Conservation (phyloP, 2,113 vertebrate species). For the Azemiops feae region DNA sequence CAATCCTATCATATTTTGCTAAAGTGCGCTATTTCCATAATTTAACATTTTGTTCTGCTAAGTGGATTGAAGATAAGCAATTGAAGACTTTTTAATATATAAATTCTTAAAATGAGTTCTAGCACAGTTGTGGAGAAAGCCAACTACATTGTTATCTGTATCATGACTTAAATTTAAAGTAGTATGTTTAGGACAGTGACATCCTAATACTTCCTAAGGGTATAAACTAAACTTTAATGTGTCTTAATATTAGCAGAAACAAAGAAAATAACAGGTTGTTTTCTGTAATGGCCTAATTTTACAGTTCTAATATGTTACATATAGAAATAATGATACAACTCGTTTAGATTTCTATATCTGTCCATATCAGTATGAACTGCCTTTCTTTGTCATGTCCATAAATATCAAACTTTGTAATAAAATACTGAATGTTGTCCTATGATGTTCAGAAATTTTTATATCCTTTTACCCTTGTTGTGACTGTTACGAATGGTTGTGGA, state of each 20-base stretch:
- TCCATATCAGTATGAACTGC: neutral
- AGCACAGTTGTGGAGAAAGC: neutral
- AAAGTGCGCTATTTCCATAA: neutral
- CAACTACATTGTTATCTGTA: neutral
- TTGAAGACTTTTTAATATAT: neutral
- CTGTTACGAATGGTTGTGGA: neutral
- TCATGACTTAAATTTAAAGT: neutral
- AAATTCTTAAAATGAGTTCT: neutral
- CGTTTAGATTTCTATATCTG: neutral
- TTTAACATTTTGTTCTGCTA: neutral
- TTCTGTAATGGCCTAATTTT: neutral
- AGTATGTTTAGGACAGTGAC: neutral
- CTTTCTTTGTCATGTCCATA: neutral
- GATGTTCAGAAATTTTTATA: neutral
- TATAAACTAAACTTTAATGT: neutral
- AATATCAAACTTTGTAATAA: neutral
- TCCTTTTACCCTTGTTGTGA: neutral
- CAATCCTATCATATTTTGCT: neutral
- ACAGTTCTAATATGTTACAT: neutral
- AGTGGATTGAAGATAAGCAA: neutral
- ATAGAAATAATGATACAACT: neutral
- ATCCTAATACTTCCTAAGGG: neutral
- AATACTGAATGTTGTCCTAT: neutral
- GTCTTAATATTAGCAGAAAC: neutral
- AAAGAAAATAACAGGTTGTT: neutral